Percentiles rank a stretch among this genome's conserved stretches.
These are phyloP conservation scores for Pteronotus mesoamericanus DNA, from an alignment of 2,797 vertebrate species.

Conservation along the genomic window DNA sequence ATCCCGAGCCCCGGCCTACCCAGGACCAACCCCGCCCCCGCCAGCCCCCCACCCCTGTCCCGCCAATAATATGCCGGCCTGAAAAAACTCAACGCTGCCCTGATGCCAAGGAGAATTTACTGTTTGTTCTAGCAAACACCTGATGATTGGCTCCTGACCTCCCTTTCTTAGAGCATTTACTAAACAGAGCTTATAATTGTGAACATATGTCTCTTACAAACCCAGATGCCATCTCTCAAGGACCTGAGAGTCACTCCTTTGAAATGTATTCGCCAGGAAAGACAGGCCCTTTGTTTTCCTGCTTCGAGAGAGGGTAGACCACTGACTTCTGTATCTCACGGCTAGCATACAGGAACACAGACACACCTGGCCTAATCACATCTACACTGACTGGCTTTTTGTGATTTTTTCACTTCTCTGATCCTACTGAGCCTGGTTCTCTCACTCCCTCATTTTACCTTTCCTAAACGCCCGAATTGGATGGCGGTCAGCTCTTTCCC, in stretches of 20 bases:
- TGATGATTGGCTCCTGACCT: neutral
- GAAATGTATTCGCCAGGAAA: neutral
- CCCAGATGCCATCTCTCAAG: neutral
- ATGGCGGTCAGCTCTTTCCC: neutral
- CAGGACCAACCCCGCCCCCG: too few species aligned
- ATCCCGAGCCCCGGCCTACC: neutral
- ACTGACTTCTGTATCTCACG: neutral
- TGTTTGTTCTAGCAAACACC: neutral
- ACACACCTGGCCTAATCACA: neutral
- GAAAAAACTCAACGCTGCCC: neutral
- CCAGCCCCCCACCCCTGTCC: fast-evolving
- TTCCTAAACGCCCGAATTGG: neutral
- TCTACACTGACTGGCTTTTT: neutral
- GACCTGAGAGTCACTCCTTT: neutral
- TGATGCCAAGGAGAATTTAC: neutral
- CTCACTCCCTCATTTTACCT: neutral
- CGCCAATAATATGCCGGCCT: neutral
- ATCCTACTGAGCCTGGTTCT: neutral
- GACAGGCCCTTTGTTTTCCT: neutral
- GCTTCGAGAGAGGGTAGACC: neutral
- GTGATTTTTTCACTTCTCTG: neutral
- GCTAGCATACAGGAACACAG: neutral
- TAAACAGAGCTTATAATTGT: neutral
- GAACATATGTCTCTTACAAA: neutral
- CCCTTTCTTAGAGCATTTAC: neutral